A percentile compares a stretch with the other conserved stretches of the same genome.
Evolutionary conservation across 2,113 vertebrate species (phyloP).

Genomic region (Entomyzon cyanotis): DNA sequence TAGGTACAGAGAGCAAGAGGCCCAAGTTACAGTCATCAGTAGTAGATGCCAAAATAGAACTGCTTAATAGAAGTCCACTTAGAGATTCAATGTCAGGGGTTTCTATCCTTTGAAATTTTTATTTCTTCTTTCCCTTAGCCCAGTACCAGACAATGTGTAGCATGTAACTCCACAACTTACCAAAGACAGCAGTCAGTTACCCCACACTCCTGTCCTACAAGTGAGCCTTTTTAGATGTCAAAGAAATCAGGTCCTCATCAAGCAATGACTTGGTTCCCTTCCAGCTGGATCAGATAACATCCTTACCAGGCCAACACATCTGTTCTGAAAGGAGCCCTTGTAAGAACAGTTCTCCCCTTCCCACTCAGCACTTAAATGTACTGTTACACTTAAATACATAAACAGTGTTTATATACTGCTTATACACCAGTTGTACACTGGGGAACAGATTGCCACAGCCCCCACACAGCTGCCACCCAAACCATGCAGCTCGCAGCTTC

Average conservation of each 20-base stretch:
- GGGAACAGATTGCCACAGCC: slow-evolving; percentile 52
- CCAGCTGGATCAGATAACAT: slow-evolving; percentile 30
- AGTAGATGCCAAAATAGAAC: not conserved
- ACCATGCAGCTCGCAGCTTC: not conserved
- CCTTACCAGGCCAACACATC: slow-evolving; percentile 35
- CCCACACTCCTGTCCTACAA: not conserved
- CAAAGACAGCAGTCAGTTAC: not conserved
- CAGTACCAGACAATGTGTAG: not conserved
- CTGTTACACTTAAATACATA: slow-evolving; percentile 28
- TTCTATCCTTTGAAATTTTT: not conserved
- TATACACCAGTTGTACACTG: not conserved
- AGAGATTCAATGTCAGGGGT: not conserved
- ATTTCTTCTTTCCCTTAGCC: not conserved
- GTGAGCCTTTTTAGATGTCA: not conserved
- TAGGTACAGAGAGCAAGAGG: not conserved
- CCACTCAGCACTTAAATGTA: slow-evolving; percentile 13
- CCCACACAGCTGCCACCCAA: slow-evolving; percentile 49
- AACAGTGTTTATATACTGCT: slow-evolving; percentile 19
- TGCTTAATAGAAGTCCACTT: not conserved
- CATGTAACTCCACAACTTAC: not conserved
- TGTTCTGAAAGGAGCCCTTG: slow-evolving; percentile 25
- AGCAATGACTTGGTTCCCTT: slow-evolving; percentile 13
- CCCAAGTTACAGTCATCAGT: not conserved
- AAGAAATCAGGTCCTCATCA: slow-evolving; percentile 19
- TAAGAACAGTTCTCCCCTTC: not conserved